Evolutionary conservation across 2,888 invertebrate species (phyloP).

Genomic region (Mactromeris polynyma): DNA sequence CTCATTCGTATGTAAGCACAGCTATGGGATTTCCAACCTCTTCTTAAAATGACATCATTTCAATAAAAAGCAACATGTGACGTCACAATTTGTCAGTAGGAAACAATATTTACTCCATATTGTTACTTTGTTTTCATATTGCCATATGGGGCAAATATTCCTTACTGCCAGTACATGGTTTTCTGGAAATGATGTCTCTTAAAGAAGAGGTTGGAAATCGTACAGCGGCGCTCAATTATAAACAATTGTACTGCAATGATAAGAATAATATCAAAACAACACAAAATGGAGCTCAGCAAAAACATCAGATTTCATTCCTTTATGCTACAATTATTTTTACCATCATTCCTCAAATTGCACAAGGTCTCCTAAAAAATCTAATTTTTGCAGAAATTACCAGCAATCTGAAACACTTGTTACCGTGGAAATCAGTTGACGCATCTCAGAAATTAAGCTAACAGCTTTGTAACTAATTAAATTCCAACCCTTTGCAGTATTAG

Average conservation of each 20-base stretch:
- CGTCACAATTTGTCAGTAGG: too few relatives aligned
- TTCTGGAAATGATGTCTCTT: too few relatives aligned
- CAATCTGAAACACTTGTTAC: constrained; percentile 22
- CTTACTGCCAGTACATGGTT: too few relatives aligned
- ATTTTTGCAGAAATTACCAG: constrained; percentile 13
- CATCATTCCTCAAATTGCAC: background rate
- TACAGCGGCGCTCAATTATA: too few relatives aligned
- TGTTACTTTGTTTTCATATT: too few relatives aligned
- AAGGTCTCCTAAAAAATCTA: background rate
- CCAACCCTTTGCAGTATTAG: constrained; percentile 1
- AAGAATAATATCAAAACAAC: background rate
- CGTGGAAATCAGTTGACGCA: background rate
- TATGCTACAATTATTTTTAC: background rate
- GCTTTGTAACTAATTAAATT: constrained; percentile 20
- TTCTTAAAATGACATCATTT: too few relatives aligned
- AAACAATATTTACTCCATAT: too few relatives aligned
- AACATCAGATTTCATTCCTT: background rate
- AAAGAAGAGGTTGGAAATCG: too few relatives aligned
- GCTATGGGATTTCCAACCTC: too few relatives aligned
- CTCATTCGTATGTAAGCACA: too few relatives aligned
- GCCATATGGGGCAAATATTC: too few relatives aligned
- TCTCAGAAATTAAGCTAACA: constrained; percentile 4
- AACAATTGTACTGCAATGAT: background rate
- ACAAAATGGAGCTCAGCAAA: background rate
- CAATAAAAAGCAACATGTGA: too few relatives aligned